Evolutionary conservation across 2,113 vertebrate species (phyloP), one percentile per base, ranked within the genome.

Genomic region (Psammodynastes pulverulentus): DNA sequence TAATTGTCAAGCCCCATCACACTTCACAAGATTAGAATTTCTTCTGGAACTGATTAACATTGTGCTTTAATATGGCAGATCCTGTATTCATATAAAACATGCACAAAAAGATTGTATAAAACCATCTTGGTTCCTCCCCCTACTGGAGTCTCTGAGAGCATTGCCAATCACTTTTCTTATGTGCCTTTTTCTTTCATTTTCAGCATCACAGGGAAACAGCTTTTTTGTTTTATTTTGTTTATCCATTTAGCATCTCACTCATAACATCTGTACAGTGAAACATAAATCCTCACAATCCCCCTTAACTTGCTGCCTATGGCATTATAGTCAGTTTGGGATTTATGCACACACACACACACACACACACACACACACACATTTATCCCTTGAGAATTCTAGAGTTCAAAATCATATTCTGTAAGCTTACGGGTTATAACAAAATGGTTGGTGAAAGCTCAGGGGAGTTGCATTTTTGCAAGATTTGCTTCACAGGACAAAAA

Each of bases 231-330:
- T 79, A 19, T 62, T 92, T 62, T 92, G 79, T 45, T 48, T 46
- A 49, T 58, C 72, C 29, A 49, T 92, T 89, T 39, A 92, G 52
- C 67, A 51, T 58, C 87, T 89, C 72, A 85, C 43, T 58, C 87
- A 67, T 88, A 89, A 92, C 87, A 89, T 89, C 91, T 92, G 91
- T 85, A 72, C 91, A 56, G 84, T 43, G 72, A 89, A 89, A 46
- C 91, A 85, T 92, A 92, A 89, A 92, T 89, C 87, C 56, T 89
- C 79, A 84, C 91, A 92, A 84, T 89, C 72, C 67, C 48, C 87
- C 91, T 85, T 85, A 88, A 53, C 87, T 84, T 48, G 9, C 88
- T 89, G 34, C 56, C 72, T 89, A 49, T 53, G 43, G 52, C 43
- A 89, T 29, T 15, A 84, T 46, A 48, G 79, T 89, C 91, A 56